Conservation (phyloP, 2,113 vertebrate species). For the Alligator sinensis region DNA sequence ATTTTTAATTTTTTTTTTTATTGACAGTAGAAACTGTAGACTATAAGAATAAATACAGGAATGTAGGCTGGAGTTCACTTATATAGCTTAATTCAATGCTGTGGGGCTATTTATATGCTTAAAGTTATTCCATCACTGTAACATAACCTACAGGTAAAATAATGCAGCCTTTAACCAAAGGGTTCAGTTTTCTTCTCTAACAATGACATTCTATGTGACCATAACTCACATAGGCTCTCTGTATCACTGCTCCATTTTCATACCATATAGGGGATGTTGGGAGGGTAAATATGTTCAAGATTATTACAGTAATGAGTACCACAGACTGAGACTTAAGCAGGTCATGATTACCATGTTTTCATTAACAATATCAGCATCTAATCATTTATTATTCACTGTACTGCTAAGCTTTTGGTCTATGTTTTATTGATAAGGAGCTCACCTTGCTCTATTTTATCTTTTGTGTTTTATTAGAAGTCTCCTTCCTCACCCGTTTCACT, state of each 20-base stretch:
- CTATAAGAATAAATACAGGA: not conserved
- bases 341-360: no score
- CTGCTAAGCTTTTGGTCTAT: no score
- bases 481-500: no score
- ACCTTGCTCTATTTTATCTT: no score
- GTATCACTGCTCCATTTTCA: not conserved
- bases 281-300: not conserved
- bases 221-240: not conserved
- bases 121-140: not conserved
- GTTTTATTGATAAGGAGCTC: no score
- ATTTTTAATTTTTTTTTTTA: not conserved
- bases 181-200: not conserved
- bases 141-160: not conserved
- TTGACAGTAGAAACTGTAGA: not conserved
- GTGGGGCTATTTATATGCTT: not conserved
- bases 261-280: not conserved
- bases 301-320: not conserved
- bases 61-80: not conserved
- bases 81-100: not conserved
- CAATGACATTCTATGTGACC: not conserved
- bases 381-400: no score
- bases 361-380: no score
- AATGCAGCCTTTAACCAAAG: not conserved
- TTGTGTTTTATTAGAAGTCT: no score
- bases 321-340: no score